Percentiles rank a stretch among this genome's conserved stretches.
phyloP scores from a whole-genome alignment of 2,113 vertebrate species.

The Pterocles orientalis region DNA sequence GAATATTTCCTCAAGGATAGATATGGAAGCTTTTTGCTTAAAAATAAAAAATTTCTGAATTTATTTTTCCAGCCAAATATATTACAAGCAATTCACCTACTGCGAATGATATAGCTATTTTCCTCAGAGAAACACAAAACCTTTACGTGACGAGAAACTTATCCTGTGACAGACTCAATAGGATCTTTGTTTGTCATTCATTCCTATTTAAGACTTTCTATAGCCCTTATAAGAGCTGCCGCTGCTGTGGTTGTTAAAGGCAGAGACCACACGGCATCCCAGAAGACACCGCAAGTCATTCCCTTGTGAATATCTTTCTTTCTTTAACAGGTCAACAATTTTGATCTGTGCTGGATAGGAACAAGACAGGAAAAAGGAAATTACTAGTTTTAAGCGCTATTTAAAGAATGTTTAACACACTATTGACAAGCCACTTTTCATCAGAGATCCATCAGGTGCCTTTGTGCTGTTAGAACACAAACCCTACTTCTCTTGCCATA shows the following conservation, averaged over 20 bases:
- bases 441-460: background rate
- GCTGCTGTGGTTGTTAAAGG: background rate
- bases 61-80: background rate
- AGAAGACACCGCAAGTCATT: background rate
- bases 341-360: background rate
- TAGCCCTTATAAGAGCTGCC: background rate
- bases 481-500: background rate
- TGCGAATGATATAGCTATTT: background rate
- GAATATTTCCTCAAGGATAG: background rate
- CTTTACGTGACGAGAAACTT: background rate
- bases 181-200: background rate
- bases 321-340: slow-evolving; percentile 3
- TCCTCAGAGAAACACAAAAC: background rate
- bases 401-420: background rate
- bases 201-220: background rate
- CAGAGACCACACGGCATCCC: background rate
- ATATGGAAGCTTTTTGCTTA: background rate
- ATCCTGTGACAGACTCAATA: background rate
- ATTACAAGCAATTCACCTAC: background rate
- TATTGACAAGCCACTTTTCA: background rate
- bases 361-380: background rate
- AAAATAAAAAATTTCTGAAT: background rate
- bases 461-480: background rate
- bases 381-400: background rate
- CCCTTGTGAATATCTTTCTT: background rate